Conservation (phyloP, 2,797 vertebrate species). For the Darevskia mixta region DNA sequence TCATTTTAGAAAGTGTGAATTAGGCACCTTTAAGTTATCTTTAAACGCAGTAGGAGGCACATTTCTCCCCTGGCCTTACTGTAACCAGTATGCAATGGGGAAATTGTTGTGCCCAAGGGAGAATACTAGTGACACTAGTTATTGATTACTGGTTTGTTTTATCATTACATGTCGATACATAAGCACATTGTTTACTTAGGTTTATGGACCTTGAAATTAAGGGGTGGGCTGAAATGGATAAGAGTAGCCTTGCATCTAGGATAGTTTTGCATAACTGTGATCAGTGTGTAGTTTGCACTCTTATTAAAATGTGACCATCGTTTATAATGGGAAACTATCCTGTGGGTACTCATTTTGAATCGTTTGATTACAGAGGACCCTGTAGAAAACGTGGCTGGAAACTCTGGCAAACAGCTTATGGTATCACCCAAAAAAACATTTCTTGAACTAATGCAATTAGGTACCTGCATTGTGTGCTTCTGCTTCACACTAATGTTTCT, state of each 20-base stretch:
- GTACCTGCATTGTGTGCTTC: not conserved
- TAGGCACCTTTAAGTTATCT: too few relatives aligned
- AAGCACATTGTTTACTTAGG: slow-evolving; percentile 30
- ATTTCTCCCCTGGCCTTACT: not conserved
- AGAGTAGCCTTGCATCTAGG: not conserved
- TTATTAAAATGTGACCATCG: not conserved
- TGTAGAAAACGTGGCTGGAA: not conserved
- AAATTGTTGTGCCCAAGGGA: not conserved
- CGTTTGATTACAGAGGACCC: not conserved
- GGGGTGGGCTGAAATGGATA: slow-evolving; percentile 10
- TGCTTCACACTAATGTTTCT: not conserved
- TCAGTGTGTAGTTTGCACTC: not conserved
- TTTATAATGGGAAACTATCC: not conserved
- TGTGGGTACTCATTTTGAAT: not conserved
- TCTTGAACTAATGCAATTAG: not conserved
- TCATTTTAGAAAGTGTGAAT: too few relatives aligned
- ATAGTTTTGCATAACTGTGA: not conserved
- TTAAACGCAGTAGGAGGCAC: too few relatives aligned
- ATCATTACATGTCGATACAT: slow-evolving; percentile 1
- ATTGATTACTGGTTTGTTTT: slow-evolving; percentile 12
- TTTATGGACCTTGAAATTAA: slow-evolving; percentile 39
- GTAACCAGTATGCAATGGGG: not conserved
- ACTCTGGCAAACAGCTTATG: not conserved
- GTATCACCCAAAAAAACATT: not conserved
- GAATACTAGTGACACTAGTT: not conserved